Percentiles rank a stretch among this genome's conserved stretches.
phyloP scores from a whole-genome alignment of 2,888 invertebrate genomes.

The Agriotes lineatus region DNA sequence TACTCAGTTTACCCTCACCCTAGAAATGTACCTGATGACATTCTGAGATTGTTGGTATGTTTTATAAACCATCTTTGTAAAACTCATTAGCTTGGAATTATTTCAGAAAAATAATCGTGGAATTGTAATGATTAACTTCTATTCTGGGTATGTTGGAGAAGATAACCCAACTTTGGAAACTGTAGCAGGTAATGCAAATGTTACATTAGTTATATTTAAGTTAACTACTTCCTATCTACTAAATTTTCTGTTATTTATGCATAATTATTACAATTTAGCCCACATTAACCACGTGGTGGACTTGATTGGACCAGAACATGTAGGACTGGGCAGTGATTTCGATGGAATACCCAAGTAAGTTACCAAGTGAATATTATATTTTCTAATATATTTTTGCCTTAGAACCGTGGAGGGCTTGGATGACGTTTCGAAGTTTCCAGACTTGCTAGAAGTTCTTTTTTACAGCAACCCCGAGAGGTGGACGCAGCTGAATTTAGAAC shows the following conservation, averaged over 20 bases:
- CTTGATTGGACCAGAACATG: constrained; percentile 66
- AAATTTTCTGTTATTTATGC: too few species aligned
- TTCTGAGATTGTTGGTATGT: constrained; percentile 68
- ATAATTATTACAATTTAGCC: neutral
- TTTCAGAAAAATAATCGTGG: constrained; percentile 35
- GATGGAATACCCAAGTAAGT: constrained; percentile 10
- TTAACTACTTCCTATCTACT: too few species aligned
- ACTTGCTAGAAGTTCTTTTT: constrained; percentile 68
- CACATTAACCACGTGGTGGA: constrained; percentile 64
- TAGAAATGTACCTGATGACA: constrained; percentile 73
- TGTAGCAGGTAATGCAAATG: constrained; percentile 76
- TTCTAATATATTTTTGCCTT: too few species aligned
- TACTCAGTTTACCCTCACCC: constrained; percentile 67
- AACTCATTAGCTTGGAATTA: neutral
- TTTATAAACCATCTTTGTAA: too few species aligned
- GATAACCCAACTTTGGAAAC: constrained; percentile 73
- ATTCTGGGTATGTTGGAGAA: constrained; percentile 3
- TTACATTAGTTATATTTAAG: too few species aligned
- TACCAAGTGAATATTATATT: neutral
- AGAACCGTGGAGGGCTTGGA: constrained; percentile 77
- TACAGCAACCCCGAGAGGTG: constrained; percentile 55
- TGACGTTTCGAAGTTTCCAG: constrained; percentile 78
- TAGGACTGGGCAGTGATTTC: constrained; percentile 69
- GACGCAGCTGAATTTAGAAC: constrained; percentile 65
- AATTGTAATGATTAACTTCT: constrained; percentile 8